These are phyloP conservation scores for Dicerorhinus sumatrensis DNA, from an alignment of 2,113 vertebrate species.

Conservation along the genomic window DNA sequence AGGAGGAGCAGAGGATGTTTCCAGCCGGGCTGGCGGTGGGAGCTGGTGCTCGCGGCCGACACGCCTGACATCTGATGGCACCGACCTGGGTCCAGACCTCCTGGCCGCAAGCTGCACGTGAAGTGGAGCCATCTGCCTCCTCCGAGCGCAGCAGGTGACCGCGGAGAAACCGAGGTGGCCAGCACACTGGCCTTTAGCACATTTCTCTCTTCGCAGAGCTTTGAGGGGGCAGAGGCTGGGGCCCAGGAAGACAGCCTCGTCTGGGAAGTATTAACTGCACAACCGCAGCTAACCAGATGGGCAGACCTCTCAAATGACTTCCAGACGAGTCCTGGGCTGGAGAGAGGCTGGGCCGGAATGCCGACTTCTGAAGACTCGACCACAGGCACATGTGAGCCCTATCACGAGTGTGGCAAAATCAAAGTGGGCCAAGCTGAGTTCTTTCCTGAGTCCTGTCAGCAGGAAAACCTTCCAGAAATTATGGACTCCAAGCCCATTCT, in stretches of 20 bases:
- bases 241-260: neutral
- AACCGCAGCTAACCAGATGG: neutral
- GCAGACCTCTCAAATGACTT: neutral
- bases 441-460: neutral
- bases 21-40: neutral
- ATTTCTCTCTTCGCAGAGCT: neutral
- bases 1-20: rapidly evolving
- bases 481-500: neutral
- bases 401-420: neutral
- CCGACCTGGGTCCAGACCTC: neutral
- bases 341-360: neutral
- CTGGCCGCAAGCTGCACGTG: neutral
- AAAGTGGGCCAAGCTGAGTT: neutral
- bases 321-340: neutral
- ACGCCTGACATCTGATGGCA: rapidly evolving
- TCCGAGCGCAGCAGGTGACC: rapidly evolving
- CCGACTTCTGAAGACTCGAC: neutral
- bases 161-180: neutral
- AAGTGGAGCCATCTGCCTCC: neutral
- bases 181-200: neutral
- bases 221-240: neutral
- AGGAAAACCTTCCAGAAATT: neutral
- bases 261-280: neutral
- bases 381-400: neutral
- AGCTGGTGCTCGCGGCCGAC: rapidly evolving